phyloP scores from a whole-genome alignment of 2,888 invertebrate genomes.

The Criorhina ranunculi region DNA sequence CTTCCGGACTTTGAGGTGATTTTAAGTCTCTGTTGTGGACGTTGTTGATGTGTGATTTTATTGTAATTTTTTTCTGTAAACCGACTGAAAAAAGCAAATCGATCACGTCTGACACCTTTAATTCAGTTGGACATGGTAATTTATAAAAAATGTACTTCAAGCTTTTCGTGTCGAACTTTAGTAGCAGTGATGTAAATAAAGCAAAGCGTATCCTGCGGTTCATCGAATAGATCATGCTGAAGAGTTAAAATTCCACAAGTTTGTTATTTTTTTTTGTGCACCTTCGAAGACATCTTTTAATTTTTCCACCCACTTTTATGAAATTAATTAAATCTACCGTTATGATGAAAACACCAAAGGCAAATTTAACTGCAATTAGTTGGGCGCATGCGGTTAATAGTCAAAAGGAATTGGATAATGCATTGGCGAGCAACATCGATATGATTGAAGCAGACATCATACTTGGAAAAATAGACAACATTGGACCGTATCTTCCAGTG shows the following conservation, averaged over 20 bases:
- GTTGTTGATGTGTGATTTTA: not conserved
- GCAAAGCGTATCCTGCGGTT: too few relatives aligned
- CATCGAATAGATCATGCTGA: too few relatives aligned
- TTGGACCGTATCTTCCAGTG: conserved; percentile 87
- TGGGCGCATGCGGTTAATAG: conserved; percentile 96
- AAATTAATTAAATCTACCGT: conserved; percentile 8
- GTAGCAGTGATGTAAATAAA: too few relatives aligned
- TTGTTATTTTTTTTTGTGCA: too few relatives aligned
- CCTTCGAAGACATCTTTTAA: conserved; percentile 1
- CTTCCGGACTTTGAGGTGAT: not conserved
- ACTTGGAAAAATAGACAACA: conserved; percentile 86
- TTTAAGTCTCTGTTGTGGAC: too few relatives aligned
- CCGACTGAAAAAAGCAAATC: too few relatives aligned
- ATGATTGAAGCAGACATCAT: conserved; percentile 96
- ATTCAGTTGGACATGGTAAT: too few relatives aligned
- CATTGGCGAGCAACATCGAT: conserved; percentile 87
- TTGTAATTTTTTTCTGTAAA: not conserved
- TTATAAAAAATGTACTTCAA: too few relatives aligned
- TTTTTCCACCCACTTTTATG: conserved; percentile 7
- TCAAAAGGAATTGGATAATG: conserved; percentile 86
- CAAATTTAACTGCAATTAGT: conserved; percentile 89
- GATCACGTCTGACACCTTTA: too few relatives aligned
- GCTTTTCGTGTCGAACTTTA: too few relatives aligned
- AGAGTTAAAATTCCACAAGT: too few relatives aligned
- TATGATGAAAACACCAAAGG: conserved; percentile 9